Evolutionary conservation across 2,888 invertebrate species (phyloP).

Genomic region (Junonia oenone): DNA sequence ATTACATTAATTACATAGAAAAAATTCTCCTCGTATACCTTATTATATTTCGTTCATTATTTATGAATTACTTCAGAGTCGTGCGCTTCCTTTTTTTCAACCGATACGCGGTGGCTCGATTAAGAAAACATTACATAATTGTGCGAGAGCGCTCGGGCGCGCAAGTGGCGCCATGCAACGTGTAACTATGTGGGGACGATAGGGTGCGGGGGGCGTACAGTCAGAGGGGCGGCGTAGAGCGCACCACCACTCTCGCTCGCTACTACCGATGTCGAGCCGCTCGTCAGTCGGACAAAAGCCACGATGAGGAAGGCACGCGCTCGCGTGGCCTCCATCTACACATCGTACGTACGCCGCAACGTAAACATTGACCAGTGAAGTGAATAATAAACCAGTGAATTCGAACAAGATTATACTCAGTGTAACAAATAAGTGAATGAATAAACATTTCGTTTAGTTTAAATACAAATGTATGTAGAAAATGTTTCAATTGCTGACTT

Average conservation of each 20-base stretch:
- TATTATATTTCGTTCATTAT: neutral
- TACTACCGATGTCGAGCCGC: conserved; percentile 43
- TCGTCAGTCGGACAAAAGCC: conserved; percentile 63
- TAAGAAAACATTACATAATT: conserved; percentile 78
- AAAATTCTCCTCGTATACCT: neutral
- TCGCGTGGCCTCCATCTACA: conserved; percentile 49
- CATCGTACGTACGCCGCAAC: conserved; percentile 53
- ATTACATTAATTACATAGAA: neutral
- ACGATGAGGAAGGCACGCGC: conserved; percentile 65
- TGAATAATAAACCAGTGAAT: conserved; percentile 45
- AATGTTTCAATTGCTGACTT: conserved; percentile 74
- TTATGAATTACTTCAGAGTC: conserved; percentile 15
- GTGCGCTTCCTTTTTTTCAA: conserved; percentile 47
- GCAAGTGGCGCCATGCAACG: conserved; percentile 75
- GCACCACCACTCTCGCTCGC: conserved; percentile 60
- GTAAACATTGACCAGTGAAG: conserved; percentile 69
- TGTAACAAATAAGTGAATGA: conserved; percentile 33
- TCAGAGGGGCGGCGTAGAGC: conserved; percentile 56
- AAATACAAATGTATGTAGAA: conserved; percentile 69
- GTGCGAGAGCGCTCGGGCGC: conserved; percentile 63
- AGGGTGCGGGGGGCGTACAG: conserved; percentile 52
- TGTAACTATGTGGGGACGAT: conserved; percentile 66
- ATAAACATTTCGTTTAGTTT: conserved; percentile 33
- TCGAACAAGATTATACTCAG: conserved; percentile 37
- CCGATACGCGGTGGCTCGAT: conserved; percentile 60